These are phyloP conservation scores for Limnephilus rhombicus DNA, from an alignment of 2,888 invertebrate genomes.

Conservation along the genomic window DNA sequence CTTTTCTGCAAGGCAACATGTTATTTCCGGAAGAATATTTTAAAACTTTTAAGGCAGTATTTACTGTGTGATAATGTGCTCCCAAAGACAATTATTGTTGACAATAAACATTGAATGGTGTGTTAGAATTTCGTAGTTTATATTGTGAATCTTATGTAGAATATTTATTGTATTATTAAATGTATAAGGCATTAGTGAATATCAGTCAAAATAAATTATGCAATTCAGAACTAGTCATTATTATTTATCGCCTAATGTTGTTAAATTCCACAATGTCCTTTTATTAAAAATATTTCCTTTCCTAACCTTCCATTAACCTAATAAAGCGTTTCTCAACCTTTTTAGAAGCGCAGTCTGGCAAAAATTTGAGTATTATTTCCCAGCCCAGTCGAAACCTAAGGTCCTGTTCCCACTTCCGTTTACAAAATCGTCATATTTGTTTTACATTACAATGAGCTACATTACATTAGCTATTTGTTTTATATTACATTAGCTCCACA, in stretches of 20 bases:
- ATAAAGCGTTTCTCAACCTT: not conserved
- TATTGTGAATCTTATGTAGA: slow-evolving; percentile 16
- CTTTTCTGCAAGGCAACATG: not conserved
- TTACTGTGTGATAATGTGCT: slow-evolving; percentile 51
- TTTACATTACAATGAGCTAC: too few relatives aligned
- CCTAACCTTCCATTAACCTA: not conserved
- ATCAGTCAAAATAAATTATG: slow-evolving; percentile 46
- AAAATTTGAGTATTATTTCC: too few relatives aligned
- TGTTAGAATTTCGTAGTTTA: slow-evolving; percentile 56
- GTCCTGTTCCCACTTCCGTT: too few relatives aligned
- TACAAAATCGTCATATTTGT: too few relatives aligned
- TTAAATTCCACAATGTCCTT: not conserved
- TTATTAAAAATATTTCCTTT: not conserved
- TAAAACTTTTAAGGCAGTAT: slow-evolving; percentile 6
- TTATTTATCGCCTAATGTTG: not conserved
- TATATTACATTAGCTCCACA: too few relatives aligned
- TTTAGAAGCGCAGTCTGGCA: too few relatives aligned
- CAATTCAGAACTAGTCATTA: slow-evolving; percentile 28
- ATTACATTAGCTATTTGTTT: too few relatives aligned
- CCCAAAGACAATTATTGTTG: slow-evolving; percentile 65
- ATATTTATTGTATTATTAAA: slow-evolving; percentile 53
- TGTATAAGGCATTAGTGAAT: slow-evolving; percentile 52
- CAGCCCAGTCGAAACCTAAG: too few relatives aligned
- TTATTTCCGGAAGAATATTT: slow-evolving; percentile 2
- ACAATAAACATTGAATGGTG: slow-evolving; percentile 64